A percentile compares a stretch with the other conserved stretches of the same genome.
Evolutionary conservation across 2,888 invertebrate genomes (phyloP).

Genomic region (Andrena bucephala): DNA sequence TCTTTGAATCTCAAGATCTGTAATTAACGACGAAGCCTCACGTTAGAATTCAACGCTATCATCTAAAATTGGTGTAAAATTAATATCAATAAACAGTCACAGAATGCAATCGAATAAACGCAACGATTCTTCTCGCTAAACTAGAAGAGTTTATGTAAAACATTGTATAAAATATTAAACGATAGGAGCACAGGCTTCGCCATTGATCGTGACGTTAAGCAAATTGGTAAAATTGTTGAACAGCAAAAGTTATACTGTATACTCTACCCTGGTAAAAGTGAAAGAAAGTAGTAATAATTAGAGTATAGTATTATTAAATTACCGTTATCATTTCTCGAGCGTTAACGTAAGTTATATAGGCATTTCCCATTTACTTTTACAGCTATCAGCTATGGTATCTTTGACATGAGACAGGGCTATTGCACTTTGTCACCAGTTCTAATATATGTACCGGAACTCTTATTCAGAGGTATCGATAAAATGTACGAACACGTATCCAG

Average conservation of each 20-base stretch:
- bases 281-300: slow-evolving; percentile 52
- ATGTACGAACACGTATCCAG: slow-evolving; percentile 55
- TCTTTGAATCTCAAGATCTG: slow-evolving; percentile 72
- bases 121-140: slow-evolving; percentile 15
- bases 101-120: slow-evolving; percentile 24
- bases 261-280: slow-evolving; percentile 52
- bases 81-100: slow-evolving; percentile 39
- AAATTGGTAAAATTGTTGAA: slow-evolving; percentile 49
- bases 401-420: slow-evolving; percentile 62
- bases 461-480: slow-evolving; percentile 50
- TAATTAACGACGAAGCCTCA: slow-evolving; percentile 64
- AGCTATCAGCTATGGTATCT: slow-evolving; percentile 61
- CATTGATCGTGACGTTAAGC: slow-evolving; percentile 54
- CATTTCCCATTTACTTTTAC: slow-evolving; percentile 47
- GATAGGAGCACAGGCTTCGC: slow-evolving; percentile 56
- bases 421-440: slow-evolving; percentile 64
- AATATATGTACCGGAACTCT: slow-evolving; percentile 49
- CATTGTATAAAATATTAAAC: slow-evolving; percentile 13
- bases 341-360: slow-evolving; percentile 58
- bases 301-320: slow-evolving; percentile 54
- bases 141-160: slow-evolving; percentile 15
- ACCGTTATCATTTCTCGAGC: slow-evolving; percentile 45
- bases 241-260: slow-evolving; percentile 47
- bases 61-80: slow-evolving; percentile 34
- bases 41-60: slow-evolving; percentile 39